Conservation (phyloP, 2,113 vertebrate genomes). For the Poeciliopsis retropinna region DNA sequence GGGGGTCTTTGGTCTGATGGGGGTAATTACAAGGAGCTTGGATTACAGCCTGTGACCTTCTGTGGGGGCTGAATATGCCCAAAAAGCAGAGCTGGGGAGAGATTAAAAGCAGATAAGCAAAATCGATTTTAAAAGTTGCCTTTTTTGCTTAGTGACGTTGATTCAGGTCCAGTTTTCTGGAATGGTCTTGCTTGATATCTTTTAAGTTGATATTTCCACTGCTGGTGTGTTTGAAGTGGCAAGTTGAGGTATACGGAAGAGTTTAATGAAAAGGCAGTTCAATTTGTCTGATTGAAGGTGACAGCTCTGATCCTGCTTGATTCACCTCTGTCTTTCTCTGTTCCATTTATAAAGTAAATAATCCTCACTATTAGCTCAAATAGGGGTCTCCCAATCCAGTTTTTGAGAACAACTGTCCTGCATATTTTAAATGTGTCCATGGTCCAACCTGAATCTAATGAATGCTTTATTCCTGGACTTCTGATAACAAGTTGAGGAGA, state of each 20-base stretch:
- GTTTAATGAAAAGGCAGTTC: slow-evolving; percentile 60
- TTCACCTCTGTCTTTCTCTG: slow-evolving; percentile 24
- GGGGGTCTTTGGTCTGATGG: slow-evolving; percentile 48
- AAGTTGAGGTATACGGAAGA: neutral
- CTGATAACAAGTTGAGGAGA: neutral
- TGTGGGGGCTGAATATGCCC: slow-evolving; percentile 25
- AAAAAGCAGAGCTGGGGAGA: neutral
- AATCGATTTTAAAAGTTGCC: neutral
- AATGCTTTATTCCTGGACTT: neutral
- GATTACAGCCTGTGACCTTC: slow-evolving; percentile 45
- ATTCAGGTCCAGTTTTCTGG: neutral
- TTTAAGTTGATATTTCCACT: neutral
- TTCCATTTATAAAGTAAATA: slow-evolving; percentile 36
- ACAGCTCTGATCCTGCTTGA: slow-evolving; percentile 56
- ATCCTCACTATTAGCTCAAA: slow-evolving; percentile 58
- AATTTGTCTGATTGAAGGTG: slow-evolving; percentile 48
- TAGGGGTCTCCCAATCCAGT: neutral
- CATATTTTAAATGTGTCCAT: neutral
- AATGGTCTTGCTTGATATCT: neutral
- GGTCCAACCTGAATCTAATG: neutral
- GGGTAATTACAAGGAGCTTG: slow-evolving; percentile 67
- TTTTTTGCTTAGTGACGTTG: neutral
- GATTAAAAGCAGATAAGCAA: slow-evolving; percentile 5
- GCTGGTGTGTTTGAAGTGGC: slow-evolving; percentile 41
- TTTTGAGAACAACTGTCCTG: neutral